These are phyloP conservation scores for Strigamia crassipes DNA, from an alignment of 2,888 invertebrate species.

Conservation along the genomic window DNA sequence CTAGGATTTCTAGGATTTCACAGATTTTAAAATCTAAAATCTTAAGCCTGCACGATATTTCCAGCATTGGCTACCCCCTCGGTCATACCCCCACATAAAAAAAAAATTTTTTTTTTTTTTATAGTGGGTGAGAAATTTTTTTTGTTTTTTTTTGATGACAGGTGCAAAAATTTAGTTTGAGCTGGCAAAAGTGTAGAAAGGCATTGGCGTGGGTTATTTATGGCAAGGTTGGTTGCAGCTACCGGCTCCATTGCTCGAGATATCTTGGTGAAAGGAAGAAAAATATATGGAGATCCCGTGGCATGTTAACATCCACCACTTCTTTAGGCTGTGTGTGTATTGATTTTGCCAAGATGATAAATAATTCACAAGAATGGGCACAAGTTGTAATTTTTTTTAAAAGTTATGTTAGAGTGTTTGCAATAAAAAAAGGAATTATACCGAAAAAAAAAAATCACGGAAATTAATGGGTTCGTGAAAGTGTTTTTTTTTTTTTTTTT, in stretches of 20 bases:
- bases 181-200: not conserved
- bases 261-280: not conserved
- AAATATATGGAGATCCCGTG: slow-evolving; percentile 39
- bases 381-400: not conserved
- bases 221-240: not conserved
- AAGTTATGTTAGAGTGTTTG: not conserved
- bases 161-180: not conserved
- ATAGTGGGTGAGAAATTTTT: too few relatives aligned
- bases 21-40: too few relatives aligned
- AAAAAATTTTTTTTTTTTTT: too few relatives aligned
- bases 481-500: too few relatives aligned
- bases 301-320: slow-evolving; percentile 31
- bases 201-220: not conserved
- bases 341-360: slow-evolving; percentile 33
- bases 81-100: too few relatives aligned
- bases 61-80: too few relatives aligned
- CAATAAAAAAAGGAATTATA: too few relatives aligned
- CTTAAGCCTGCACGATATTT: too few relatives aligned
- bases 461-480: too few relatives aligned
- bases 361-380: slow-evolving; percentile 2
- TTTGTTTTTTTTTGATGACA: not conserved
- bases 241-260: not conserved
- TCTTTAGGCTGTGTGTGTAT: not conserved
- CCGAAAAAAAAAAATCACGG: too few relatives aligned
- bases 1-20: too few relatives aligned